phyloP scores from a whole-genome alignment of 2,797 vertebrate genomes.

The Bryconaethiops microstoma region DNA sequence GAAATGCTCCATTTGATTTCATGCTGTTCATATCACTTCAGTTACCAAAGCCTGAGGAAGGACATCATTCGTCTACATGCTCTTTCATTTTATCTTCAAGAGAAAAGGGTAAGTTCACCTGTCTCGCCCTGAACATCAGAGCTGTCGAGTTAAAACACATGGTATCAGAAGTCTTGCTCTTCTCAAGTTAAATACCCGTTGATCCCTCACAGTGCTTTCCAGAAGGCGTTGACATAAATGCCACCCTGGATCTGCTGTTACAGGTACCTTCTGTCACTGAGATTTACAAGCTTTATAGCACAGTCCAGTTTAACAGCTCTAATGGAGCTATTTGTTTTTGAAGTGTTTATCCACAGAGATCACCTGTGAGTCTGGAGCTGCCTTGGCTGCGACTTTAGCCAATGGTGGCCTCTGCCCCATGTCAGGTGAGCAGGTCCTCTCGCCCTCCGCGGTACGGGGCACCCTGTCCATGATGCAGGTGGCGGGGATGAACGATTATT shows the following conservation, averaged over 20 bases:
- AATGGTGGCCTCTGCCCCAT: slow-evolving; percentile 75
- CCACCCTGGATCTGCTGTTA: slow-evolving; percentile 70
- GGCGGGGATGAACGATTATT: slow-evolving; percentile 75
- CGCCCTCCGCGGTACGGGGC: slow-evolving; percentile 61
- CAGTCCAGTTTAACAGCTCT: slow-evolving; percentile 5
- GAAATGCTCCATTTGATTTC: slow-evolving; percentile 27
- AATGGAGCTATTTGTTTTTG: background rate
- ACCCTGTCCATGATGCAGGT: slow-evolving; percentile 75
- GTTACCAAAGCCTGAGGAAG: slow-evolving; percentile 67
- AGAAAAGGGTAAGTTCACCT: slow-evolving; percentile 68
- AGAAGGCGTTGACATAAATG: slow-evolving; percentile 68
- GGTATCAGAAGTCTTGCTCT: background rate
- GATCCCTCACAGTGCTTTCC: slow-evolving; percentile 70
- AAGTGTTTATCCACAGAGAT: slow-evolving; percentile 75
- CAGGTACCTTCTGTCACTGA: slow-evolving; percentile 64
- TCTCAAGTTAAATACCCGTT: slow-evolving; percentile 21
- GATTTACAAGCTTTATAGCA: background rate
- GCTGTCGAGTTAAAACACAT: background rate
- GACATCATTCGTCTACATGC: slow-evolving; percentile 68
- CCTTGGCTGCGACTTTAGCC: slow-evolving; percentile 71
- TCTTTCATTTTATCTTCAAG: slow-evolving; percentile 74
- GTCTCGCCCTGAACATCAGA: background rate
- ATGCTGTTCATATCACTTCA: slow-evolving; percentile 43
- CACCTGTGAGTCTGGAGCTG: slow-evolving; percentile 73
- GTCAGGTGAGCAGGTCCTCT: slow-evolving; percentile 75